Percentiles rank a stretch among this genome's conserved stretches.
Conservation (phyloP, 2,888 invertebrate species). For the Amblyjoppa proteus region DNA sequence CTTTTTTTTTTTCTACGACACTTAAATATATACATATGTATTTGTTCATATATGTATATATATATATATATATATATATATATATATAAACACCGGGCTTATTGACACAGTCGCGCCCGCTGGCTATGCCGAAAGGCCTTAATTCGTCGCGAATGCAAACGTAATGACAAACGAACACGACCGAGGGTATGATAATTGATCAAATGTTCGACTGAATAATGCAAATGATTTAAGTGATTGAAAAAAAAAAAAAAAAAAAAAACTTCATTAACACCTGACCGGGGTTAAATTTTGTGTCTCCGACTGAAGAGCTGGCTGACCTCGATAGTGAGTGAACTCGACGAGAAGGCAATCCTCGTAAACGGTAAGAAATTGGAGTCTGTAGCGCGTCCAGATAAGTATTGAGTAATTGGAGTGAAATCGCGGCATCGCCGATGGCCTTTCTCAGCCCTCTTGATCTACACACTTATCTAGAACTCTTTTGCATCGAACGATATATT, state of each 20-base stretch:
- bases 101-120: not conserved
- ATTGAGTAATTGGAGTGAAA: conserved; percentile 42
- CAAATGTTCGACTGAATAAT: not conserved
- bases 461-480: conserved; percentile 2
- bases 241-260: conserved; percentile 8
- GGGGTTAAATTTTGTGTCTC: conserved; percentile 40
- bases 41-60: not conserved
- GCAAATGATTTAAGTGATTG: not conserved
- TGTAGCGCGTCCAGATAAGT: conserved; percentile 11
- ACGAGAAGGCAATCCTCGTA: conserved; percentile 54
- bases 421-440: conserved; percentile 25
- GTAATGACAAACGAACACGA: not conserved
- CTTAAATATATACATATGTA: not conserved
- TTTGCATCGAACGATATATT: not conserved
- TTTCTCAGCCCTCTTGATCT: conserved; percentile 16
- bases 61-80: not conserved
- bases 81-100: not conserved
- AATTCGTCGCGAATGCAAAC: not conserved
- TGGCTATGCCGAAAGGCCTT: not conserved
- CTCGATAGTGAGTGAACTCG: conserved; percentile 58
- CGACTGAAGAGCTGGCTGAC: conserved; percentile 50
- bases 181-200: not conserved
- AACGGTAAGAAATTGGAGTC: conserved; percentile 57
- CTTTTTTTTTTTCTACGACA: conserved; percentile 35
- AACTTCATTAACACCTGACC: conserved; percentile 22